Conservation (phyloP, 2,888 invertebrate species). For the Operophtera brumata region DNA sequence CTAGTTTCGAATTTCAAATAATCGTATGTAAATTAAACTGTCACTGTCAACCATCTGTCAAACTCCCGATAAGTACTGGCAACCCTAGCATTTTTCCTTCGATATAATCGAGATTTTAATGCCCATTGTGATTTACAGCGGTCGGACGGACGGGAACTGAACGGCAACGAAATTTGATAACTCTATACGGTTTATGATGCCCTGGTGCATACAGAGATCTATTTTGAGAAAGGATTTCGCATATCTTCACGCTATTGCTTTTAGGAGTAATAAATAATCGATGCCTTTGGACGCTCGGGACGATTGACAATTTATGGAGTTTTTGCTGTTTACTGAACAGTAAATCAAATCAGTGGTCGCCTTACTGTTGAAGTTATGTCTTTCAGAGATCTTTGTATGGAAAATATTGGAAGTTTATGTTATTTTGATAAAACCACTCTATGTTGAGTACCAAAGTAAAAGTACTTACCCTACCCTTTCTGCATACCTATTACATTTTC, state of each 20-base stretch:
- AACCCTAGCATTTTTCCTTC: conserved; percentile 24
- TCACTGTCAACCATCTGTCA: conserved; percentile 18
- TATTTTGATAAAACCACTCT: background rate
- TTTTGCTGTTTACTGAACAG: conserved; percentile 22
- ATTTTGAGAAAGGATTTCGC: conserved; percentile 34
- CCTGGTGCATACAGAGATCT: conserved; percentile 55
- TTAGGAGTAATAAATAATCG: conserved; percentile 25
- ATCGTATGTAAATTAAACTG: conserved; percentile 8
- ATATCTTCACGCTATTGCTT: conserved; percentile 30
- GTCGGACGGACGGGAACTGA: conserved; percentile 49
- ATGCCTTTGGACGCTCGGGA: conserved; percentile 21
- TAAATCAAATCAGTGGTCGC: conserved; percentile 17
- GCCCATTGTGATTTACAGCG: conserved; percentile 70
- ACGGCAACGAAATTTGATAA: conserved; percentile 77
- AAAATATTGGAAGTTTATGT: conserved; percentile 2
- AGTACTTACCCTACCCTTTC: too few species aligned
- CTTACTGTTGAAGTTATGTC: conserved; percentile 3
- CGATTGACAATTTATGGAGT: conserved; percentile 26
- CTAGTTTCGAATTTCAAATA: conserved; percentile 1
- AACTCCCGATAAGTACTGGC: conserved; percentile 14
- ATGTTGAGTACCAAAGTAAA: background rate
- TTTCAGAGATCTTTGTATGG: background rate
- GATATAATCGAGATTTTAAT: conserved; percentile 76
- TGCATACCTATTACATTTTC: too few species aligned
- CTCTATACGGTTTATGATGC: conserved; percentile 71